Percentiles rank a stretch among this genome's conserved stretches.
Conservation (phyloP, 2,113 vertebrate species). For the Vulpes vulpes region DNA sequence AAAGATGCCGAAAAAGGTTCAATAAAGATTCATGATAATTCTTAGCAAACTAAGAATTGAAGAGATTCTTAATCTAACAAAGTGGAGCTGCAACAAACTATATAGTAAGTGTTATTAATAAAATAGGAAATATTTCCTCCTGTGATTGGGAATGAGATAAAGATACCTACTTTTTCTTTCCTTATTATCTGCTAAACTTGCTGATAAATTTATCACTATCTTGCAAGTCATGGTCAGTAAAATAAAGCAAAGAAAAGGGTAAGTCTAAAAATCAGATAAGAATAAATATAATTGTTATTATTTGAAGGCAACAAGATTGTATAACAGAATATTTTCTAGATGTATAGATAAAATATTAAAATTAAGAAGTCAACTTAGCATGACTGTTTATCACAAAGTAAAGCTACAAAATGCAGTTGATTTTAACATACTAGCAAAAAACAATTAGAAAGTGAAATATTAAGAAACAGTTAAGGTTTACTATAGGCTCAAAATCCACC, state of each 20-base stretch:
- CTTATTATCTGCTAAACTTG: not conserved
- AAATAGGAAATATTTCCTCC: not conserved
- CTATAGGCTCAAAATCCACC: not conserved
- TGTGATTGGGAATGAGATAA: not conserved
- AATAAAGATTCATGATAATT: not conserved
- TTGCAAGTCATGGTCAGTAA: not conserved
- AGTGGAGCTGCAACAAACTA: not conserved
- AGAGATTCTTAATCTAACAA: not conserved
- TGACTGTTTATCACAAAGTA: not conserved
- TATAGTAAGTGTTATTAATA: not conserved
- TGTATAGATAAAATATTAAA: not conserved
- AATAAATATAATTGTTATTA: not conserved
- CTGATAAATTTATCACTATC: not conserved
- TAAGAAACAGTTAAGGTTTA: not conserved
- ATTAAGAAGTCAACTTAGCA: not conserved
- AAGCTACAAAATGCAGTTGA: not conserved
- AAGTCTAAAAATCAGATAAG: not conserved
- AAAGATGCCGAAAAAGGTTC: not conserved
- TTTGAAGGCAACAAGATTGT: not conserved
- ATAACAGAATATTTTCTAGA: not conserved
- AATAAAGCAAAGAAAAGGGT: not conserved
- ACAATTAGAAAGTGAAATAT: not conserved
- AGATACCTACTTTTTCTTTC: not conserved
- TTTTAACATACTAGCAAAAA: not conserved
- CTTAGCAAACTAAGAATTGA: not conserved